Evolutionary conservation across 2,888 invertebrate genomes (phyloP).

Genomic region (Synergus itoensis): DNA sequence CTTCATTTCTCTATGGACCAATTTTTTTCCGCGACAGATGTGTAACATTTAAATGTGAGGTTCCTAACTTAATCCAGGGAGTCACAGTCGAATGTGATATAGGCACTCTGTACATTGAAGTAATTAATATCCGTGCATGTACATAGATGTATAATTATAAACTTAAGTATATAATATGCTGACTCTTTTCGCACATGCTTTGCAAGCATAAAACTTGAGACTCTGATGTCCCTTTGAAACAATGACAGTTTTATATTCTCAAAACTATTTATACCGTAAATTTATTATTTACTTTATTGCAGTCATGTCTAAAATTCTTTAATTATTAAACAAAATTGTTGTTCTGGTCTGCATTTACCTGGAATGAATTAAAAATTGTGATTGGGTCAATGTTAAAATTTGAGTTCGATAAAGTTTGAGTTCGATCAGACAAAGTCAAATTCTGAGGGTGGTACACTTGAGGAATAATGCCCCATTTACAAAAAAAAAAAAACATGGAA

Average conservation of each 20-base stretch:
- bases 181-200: slow-evolving; percentile 2
- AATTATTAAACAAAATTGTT: no score
- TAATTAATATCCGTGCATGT: slow-evolving; percentile 29
- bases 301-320: no score
- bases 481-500: neutral
- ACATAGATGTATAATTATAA: slow-evolving; percentile 27
- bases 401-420: no score
- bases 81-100: slow-evolving; percentile 37
- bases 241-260: neutral
- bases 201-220: neutral
- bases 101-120: slow-evolving; percentile 38
- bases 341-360: neutral
- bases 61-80: slow-evolving; percentile 35
- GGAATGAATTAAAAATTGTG: neutral
- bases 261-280: neutral
- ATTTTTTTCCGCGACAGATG: slow-evolving; percentile 33
- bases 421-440: no score
- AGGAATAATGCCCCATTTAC: no score
- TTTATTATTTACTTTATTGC: no score
- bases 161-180: neutral
- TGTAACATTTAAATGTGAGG: slow-evolving; percentile 39
- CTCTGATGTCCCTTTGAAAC: neutral
- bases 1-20: slow-evolving; percentile 40
- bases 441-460: no score
- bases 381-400: neutral